A percentile compares a stretch with the other conserved stretches of the same genome.
phyloP scores from a whole-genome alignment of 2,797 vertebrate genomes.

The Hoplostethus mediterraneus region DNA sequence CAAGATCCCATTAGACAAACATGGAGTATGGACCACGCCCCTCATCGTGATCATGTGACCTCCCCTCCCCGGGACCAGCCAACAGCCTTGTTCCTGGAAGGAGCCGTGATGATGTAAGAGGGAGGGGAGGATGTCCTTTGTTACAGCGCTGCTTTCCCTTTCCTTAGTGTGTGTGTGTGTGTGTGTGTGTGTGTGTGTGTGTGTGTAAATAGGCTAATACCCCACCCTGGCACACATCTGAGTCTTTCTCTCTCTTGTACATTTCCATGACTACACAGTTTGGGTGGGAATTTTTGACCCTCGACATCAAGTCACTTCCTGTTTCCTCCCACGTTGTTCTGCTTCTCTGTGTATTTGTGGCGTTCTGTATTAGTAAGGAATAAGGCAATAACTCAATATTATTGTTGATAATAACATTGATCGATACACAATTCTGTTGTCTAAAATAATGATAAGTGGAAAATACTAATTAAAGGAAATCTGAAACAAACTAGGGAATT shows the following conservation, averaged over 20 bases:
- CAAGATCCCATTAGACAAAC: conserved; percentile 5
- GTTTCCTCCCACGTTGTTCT: too few relatives aligned
- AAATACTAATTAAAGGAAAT: too few relatives aligned
- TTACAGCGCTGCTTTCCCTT: conserved; percentile 42
- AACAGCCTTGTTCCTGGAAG: conserved; percentile 61
- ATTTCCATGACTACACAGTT: too few relatives aligned
- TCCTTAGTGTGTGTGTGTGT: conserved; percentile 11
- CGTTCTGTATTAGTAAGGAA: too few relatives aligned
- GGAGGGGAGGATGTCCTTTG: conserved; percentile 61
- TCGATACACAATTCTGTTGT: too few relatives aligned
- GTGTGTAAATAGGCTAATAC: conserved; percentile 38
- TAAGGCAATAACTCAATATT: too few relatives aligned
- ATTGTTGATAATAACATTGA: too few relatives aligned
- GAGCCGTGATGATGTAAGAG: conserved; percentile 31
- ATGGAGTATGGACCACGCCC: conserved; percentile 6
- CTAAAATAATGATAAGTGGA: too few relatives aligned
- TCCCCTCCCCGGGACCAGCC: conserved; percentile 12
- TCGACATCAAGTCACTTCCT: too few relatives aligned
- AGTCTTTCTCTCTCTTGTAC: neutral
- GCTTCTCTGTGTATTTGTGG: too few relatives aligned
- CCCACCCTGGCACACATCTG: neutral
- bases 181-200: conserved; percentile 14
- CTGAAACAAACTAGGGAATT: too few relatives aligned
- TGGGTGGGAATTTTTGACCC: too few relatives aligned
- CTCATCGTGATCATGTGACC: conserved; percentile 16